Base-by-base conservation (phyloP, 1,140 invertebrate species). In the Pogonognathellus flavescens region DNA sequence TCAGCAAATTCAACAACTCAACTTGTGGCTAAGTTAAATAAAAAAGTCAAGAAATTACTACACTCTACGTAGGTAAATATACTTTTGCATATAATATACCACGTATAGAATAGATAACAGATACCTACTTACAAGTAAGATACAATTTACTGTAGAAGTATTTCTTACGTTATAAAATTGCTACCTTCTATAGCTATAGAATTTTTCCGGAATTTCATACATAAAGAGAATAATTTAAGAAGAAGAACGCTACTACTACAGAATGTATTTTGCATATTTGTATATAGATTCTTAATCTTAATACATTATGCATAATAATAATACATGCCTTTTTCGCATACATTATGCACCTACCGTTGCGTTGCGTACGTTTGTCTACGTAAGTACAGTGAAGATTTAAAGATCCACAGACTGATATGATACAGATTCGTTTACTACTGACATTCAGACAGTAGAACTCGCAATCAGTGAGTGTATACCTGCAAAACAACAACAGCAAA, bases 401-500 rank as follows among this genome's bases (percentile, higher is more conserved):
- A 31, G 62, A 66, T 25, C 14, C 62, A 76, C 41, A n/a, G n/a
- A n/a, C n/a, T n/a, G n/a, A 57, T 57, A 9, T 57, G 53, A 57
- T 57, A 57, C 53, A 76, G 16, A 76, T 76, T 76, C 41, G 41
- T 76, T 76, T 76, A 76, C 41, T 55, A 55, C 53, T 66, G 31
- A 66, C 22, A 66, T 25, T 31, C 13, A 66, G 31, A 25, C 22
- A 66, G 20, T 66, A 66, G 62, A 66, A 25, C 20, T 66, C 31
- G 62, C 11, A 14, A 16, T 16, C 11, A 66, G 62, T 11, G 20
- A 66, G 70, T 31, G 31, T 6, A 41, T 76, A 76, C 70, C 70
- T 76, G 70, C 25, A 76, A 76, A 76, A 76, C 70, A 76, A 76
- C 70, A 76, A 76, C 70, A 76, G 25, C 70, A 76, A 76, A 76